Conservation (phyloP, 1,140 invertebrate species). For the Zaprionus vittiger region DNA sequence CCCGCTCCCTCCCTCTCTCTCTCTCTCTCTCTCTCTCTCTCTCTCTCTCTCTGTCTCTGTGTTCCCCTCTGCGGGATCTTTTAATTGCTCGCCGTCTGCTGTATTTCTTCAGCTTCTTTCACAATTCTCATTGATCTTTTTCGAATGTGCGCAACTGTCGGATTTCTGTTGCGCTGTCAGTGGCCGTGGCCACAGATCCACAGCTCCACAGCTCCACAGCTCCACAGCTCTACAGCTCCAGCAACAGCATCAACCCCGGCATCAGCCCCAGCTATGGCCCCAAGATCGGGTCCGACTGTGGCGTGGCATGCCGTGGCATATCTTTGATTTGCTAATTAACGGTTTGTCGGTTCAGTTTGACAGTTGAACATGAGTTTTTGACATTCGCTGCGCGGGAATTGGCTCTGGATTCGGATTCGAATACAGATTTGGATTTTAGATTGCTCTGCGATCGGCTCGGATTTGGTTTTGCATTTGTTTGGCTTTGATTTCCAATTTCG, state of each 20-base stretch:
- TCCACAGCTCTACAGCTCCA: constrained; percentile 6
- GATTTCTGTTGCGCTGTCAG: constrained; percentile 75
- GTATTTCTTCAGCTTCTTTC: constrained; percentile 79
- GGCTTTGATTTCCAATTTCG: constrained; percentile 3
- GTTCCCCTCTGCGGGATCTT: constrained; percentile 32
- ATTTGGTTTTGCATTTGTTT: constrained; percentile 2
- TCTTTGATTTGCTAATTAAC: constrained; percentile 83
- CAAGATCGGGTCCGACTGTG: constrained; percentile 34
- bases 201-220: constrained; percentile 9
- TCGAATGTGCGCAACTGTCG: constrained; percentile 81
- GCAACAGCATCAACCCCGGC: constrained; percentile 14
- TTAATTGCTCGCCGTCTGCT: constrained; percentile 77
- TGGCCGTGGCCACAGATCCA: constrained; percentile 39
- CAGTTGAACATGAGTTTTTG: constrained; percentile 81
- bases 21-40: neutral
- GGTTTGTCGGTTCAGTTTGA: constrained; percentile 81
- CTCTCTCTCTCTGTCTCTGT: neutral
- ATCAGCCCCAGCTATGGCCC: neutral
- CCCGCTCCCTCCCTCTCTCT: neutral
- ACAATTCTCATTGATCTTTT: constrained; percentile 83
- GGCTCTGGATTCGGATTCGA: constrained; percentile 21
- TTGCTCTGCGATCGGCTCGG: neutral
- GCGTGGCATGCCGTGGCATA: constrained; percentile 71
- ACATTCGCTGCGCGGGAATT: constrained; percentile 61
- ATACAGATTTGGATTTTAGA: neutral